Base-by-base conservation (phyloP, 1,140 invertebrate genomes). In the Macrobrachium nipponense region DNA sequence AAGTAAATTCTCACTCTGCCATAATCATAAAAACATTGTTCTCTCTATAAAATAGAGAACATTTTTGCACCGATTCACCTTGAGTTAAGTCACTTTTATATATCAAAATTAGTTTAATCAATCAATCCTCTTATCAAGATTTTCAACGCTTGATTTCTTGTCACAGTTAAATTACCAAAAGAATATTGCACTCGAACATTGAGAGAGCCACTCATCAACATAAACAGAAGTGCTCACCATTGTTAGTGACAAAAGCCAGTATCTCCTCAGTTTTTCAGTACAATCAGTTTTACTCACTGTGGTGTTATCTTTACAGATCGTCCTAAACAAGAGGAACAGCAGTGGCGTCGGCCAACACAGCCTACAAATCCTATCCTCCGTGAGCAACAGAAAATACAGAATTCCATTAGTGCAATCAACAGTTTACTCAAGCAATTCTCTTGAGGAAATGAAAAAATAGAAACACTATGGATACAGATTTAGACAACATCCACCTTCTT, bases 391-490 rank as follows among this genome's bases (percentile, higher is more conserved):
- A 79, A 78, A 27, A 86, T 86, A 12, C 62, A 86, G 11, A 62
- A 75, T 60, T 86, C 84, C 23, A 86, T 86, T 64, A 79, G 20
- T 68, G 83, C 83, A 66, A 86, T 86, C 77, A 86, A 86, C 60
- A 27, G 68, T n/a, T 68, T 86, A 5, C 83, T 86, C 66, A 86
- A 86, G 36, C 83, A 86, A n/a, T 80, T 80, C 43, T 86, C 83
- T 62, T 86, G 83, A 86, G 27, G 51, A 7, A 51, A 10, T 2
- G 7, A 51, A 10, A 51, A 51, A 8, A 51, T 51, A 51, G 51
- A 51, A 51, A 51, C 7, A 6, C 51, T 51, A 51, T 12, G 12
- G 12, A 51, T 51, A 51, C 7, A 12, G 12, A 51, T 51, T 51
- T 8, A 51, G 51, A 51, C 12, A 10, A 51, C 51, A 36, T 36